phyloP scores from a whole-genome alignment of 2,888 invertebrate genomes.

The Ctenicera cuprea region DNA sequence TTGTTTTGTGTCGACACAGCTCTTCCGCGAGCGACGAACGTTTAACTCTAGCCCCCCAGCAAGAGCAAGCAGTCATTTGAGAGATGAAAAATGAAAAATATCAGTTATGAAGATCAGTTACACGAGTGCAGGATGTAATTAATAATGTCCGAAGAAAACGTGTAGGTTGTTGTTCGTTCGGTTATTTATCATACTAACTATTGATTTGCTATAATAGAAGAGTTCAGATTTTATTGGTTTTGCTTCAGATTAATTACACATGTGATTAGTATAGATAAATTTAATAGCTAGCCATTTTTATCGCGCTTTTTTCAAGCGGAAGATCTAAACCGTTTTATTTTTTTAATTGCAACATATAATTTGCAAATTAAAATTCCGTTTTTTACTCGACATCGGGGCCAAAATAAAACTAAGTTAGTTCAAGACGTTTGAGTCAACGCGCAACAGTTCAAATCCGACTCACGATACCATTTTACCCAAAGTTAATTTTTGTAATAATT shows the following conservation, averaged over 20 bases:
- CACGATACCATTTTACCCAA: too few relatives aligned
- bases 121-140: conserved; percentile 41
- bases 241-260: conserved; percentile 56
- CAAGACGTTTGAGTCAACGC: too few relatives aligned
- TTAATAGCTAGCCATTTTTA: conserved; percentile 24
- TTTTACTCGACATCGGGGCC: too few relatives aligned
- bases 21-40: conserved; percentile 15
- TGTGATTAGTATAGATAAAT: conserved; percentile 49
- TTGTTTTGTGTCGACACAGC: conserved; percentile 27
- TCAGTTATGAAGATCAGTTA: conserved; percentile 44
- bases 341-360: too few relatives aligned
- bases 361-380: too few relatives aligned
- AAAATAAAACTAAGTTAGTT: too few relatives aligned
- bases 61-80: conserved; percentile 30
- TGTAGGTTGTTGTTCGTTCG: conserved; percentile 43
- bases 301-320: background rate
- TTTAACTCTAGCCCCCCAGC: conserved; percentile 31
- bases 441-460: too few relatives aligned
- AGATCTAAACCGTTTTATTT: too few relatives aligned
- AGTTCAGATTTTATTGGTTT: conserved; percentile 54
- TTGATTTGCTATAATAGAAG: conserved; percentile 48
- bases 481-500: too few relatives aligned
- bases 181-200: conserved; percentile 35
- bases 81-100: conserved; percentile 40
- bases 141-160: conserved; percentile 35